Evolutionary conservation across 2,797 vertebrate species (phyloP), one percentile per base, ranked within the genome.

Genomic region (Capromys pilorides): DNA sequence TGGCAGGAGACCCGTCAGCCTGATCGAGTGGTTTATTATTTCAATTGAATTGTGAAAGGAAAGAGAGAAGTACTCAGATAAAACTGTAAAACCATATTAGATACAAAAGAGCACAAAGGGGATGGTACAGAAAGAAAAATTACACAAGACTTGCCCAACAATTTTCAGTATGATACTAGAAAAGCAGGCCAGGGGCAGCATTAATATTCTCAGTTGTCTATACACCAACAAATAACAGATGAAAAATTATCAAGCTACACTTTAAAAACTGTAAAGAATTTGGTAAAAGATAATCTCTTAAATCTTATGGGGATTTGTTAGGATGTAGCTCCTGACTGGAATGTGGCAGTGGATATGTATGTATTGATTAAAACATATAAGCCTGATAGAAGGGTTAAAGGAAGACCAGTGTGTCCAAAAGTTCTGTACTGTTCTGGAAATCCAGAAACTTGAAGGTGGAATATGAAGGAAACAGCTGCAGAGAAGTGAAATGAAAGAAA

Each of bases 21-120:
- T 95, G 94, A 97, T 93, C 6, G 57, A 97, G 92, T 89, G 57
- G 86, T 95, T 96, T 97, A 96, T 96, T 96, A 91, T 96, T 97
- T 97, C 95, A 95, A 84, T 45, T 96, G 96, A 96, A 96, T 96
- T 95, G 90, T 95, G 90, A 96, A 96, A 90, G 94, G 62, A 95
- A 93, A 62, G 83, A 95, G 93, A 84, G 89, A 85, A 95, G 88
- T 88, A 69, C 95, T 94, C 88, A 57, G 95, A 92, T 95, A 94
- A 95, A 96, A 94, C 86, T 87, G 93, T 93, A 92, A 94, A 91
- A 87, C 82, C 83, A 6, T 88, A 84, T 96, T 95, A 95, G 97
- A 94, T 86, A 96, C 80, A 19, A 59, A 22, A n/a, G 83, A 92
- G 83, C 88, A 73, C 91, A 95, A 96, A 95, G 67, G 84, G 45